Conservation (phyloP, 2,113 vertebrate species). For the Clupea harengus region DNA sequence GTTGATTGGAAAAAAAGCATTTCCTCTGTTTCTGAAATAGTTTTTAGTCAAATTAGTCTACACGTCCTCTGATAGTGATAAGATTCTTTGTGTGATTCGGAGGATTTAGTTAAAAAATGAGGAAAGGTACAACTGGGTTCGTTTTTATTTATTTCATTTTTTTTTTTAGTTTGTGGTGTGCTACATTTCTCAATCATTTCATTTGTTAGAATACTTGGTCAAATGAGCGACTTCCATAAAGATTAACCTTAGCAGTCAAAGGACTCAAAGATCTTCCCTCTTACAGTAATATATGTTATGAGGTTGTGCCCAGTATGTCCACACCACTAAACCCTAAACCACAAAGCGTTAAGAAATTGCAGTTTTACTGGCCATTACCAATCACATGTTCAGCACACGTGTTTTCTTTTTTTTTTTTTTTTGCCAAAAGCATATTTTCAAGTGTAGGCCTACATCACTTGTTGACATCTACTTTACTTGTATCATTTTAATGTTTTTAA, state of each 20-base stretch:
- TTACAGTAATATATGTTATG: slow-evolving; percentile 14
- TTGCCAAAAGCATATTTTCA: background rate
- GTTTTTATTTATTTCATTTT: background rate
- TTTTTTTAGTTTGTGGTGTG: background rate
- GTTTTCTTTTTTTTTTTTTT: background rate
- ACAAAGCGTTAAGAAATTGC: background rate
- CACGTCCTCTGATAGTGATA: background rate
- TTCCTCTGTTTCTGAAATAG: slow-evolving; percentile 35
- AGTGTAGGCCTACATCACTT: background rate
- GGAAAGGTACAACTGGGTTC: background rate
- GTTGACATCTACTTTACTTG: background rate
- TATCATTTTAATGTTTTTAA: background rate
- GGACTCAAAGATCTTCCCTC: background rate
- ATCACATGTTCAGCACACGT: background rate
- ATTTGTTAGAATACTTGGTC: background rate
- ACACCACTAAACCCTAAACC: background rate
- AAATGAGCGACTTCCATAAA: background rate
- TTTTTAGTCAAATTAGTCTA: slow-evolving; percentile 43
- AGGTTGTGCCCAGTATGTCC: background rate
- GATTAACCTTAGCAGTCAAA: background rate
- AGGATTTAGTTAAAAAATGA: slow-evolving; percentile 2
- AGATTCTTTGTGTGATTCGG: background rate
- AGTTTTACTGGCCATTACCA: background rate
- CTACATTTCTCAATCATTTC: background rate
- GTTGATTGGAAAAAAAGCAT: slow-evolving; percentile 43